Base-by-base conservation (phyloP, 2,797 vertebrate species). In the Sparidentex hasta region DNA sequence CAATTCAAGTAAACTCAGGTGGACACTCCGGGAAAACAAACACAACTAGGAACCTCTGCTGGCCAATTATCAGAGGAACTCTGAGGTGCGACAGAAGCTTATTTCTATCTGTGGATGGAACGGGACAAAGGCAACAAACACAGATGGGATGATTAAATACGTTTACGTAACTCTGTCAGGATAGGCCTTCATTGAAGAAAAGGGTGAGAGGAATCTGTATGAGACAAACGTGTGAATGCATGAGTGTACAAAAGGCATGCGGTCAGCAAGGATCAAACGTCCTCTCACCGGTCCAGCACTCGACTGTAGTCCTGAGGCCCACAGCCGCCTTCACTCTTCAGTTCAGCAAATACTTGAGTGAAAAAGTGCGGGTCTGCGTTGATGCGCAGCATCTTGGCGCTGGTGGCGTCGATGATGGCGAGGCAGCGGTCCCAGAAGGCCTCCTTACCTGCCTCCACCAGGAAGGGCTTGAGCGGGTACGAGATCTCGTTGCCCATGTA, bases 401-500 rank as follows among this genome's bases (percentile, higher is more conserved):
- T 97, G 62, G 94, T 96, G 78, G 93, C 90, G 11, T 96, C 67
- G 48, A 96, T 96, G 85, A 97, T 95, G 85, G 94, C 89, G 48
- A 97, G 93, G 85, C 96, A 96, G 3, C 96, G 94, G 91, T 96
- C 96, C 96, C 96, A 97, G 88, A 97, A 97, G 65, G 95, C 95
- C 85, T 97, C 96, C 81, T 95, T 95, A 0, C 90, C 93, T 0
- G 93, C 89, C 91, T 96, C 96, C n/a, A 96, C 95, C 79, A 96
- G 88, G 73, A 96, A 96, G 64, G 96, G 96, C 84, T 96, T 96
- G 50, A 96, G 94, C 55, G 98, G 98, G 93, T 99, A 99, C 20
- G 97, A 98, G 94, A 99, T 98, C 93, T 99, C 98, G 41, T 98
- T 98, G 89, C 98, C 98, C 97, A 98, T 98, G 94, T 99, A 99